phyloP scores from a whole-genome alignment of 2,113 vertebrate genomes.

The Illadopsis cleaveri region DNA sequence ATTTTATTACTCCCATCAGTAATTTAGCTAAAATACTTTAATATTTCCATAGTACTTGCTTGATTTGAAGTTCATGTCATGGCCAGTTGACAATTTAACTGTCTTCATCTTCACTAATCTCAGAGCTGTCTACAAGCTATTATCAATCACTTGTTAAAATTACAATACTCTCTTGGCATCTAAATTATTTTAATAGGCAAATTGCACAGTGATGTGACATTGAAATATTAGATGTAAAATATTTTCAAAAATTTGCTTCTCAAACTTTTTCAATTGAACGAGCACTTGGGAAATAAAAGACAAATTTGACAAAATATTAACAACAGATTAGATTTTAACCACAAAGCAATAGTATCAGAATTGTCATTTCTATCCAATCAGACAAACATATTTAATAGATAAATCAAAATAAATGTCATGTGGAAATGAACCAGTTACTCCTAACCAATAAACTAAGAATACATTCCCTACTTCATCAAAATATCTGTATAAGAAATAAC shows the following conservation, averaged over 20 bases:
- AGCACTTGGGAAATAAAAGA: neutral
- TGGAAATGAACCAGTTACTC: neutral
- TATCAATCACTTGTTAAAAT: constrained; percentile 25
- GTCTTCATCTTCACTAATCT: neutral
- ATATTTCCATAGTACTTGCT: neutral
- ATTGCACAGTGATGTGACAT: neutral
- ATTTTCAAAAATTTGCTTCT: constrained; percentile 11
- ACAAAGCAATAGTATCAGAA: neutral
- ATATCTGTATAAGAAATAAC: neutral
- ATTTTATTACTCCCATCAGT: neutral
- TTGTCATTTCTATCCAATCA: neutral
- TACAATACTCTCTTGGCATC: neutral
- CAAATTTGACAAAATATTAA: neutral
- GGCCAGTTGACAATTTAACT: neutral
- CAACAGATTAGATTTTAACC: neutral
- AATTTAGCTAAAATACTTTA: neutral
- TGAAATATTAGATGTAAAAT: neutral
- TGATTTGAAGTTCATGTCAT: neutral
- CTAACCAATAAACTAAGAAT: neutral
- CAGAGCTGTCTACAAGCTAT: neutral
- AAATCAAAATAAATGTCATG: neutral
- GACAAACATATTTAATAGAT: neutral
- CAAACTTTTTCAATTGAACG: neutral
- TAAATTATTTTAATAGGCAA: constrained; percentile 21
- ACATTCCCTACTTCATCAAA: neutral